Evolutionary conservation across 2,888 invertebrate genomes (phyloP), one percentile per base, ranked within the genome.

Genomic region (Tetranychus truncatus): DNA sequence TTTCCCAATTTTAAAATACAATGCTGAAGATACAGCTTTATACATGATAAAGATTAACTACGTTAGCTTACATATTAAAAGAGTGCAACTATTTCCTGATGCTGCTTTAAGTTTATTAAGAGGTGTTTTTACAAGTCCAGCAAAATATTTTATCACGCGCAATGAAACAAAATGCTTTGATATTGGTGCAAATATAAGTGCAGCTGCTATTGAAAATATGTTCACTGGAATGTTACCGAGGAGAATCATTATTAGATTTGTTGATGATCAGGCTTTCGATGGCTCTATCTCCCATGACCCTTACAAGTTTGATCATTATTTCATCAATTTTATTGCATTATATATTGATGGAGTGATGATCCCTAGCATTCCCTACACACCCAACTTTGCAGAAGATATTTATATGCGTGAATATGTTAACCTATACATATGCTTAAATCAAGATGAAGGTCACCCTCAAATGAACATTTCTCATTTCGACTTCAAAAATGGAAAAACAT

Each of bases 161-260:
- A 69, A 69, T 69, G 69, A 69, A 24, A 24, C 24, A 20, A 3
- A 20, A 3, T 7, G 24, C 24, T 69, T 69, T 1, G 20, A 11
- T 24, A 67, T 67, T 67, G 24, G 24, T 11, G 11, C 69, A n/a
- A 20, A 24, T 5, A 18, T 24, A 69, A 24, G 21, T 6, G 69
- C 9, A 5, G 69, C 69, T 9, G 24, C 21, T 8, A 11, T 69
- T 18, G 69, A 69, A 20, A 69, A 69, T 20, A 11, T 69, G 6
- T 69, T 69, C 21, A 69, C n/a, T 21, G 73, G 73, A 0, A n/a
- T 65, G 11, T 18, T 73, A 55, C 73, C 73, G 9, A 18, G 73
- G 6, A 20, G 73, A 55, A 24, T 66, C 11, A 7, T 73, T 21
- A 45, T 73, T 55, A 21, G 24, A 9, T 65, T 46, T 1, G 9